Evolutionary conservation across 2,113 vertebrate genomes (phyloP).

Genomic region (Bubo scandiacus): DNA sequence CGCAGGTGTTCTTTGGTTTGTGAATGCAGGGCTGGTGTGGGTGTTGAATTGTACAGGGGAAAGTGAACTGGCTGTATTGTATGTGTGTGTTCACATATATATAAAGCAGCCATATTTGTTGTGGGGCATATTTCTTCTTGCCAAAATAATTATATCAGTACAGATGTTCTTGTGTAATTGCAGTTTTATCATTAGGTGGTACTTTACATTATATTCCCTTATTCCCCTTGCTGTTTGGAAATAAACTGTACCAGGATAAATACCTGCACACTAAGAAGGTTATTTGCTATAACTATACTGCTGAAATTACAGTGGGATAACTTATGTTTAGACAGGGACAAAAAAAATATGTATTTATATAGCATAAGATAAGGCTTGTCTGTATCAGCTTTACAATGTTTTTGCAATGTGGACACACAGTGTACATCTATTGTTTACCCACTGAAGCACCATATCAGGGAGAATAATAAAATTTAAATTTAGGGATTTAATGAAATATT

Average conservation of each 20-base stretch:
- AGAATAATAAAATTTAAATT: neutral
- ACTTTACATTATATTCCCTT: neutral
- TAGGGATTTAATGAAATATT: neutral
- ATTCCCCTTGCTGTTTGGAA: neutral
- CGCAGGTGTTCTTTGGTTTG: neutral
- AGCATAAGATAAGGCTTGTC: neutral
- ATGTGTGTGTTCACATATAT: neutral
- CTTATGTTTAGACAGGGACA: neutral
- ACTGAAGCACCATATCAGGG: accelerated
- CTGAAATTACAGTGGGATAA: neutral
- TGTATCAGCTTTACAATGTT: neutral
- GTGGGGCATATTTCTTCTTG: neutral
- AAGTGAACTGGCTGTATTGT: neutral
- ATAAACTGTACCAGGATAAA: neutral
- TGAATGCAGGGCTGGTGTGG: neutral
- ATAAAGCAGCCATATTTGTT: neutral
- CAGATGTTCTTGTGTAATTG: neutral
- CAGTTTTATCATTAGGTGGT: neutral
- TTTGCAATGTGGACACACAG: neutral
- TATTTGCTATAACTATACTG: neutral
- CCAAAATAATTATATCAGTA: neutral
- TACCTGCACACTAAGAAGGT: neutral
- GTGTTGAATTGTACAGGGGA: neutral
- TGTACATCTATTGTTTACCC: neutral
- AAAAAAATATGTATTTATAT: neutral